These are phyloP conservation scores for Ormia ochracea DNA, from an alignment of 2,888 invertebrate genomes.

Conservation along the genomic window DNA sequence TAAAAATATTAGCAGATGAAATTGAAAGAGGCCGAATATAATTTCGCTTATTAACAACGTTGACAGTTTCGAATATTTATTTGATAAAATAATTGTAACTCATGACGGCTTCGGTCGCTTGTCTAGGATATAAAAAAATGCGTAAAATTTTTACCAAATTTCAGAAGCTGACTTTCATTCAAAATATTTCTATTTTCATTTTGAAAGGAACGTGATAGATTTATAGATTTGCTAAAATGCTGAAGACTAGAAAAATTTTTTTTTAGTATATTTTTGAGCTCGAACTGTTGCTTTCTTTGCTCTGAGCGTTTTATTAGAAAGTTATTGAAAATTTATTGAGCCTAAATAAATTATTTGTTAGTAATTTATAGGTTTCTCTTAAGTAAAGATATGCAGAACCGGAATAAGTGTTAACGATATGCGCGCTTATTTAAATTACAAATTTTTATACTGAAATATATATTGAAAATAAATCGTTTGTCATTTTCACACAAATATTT, in stretches of 20 bases:
- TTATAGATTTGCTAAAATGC: background rate
- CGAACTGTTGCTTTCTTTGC: background rate
- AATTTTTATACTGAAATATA: too few species aligned
- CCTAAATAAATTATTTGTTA: too few species aligned
- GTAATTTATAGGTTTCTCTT: too few species aligned
- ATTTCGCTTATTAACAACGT: background rate
- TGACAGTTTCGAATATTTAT: background rate
- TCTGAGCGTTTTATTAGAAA: too few species aligned
- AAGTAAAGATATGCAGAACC: too few species aligned
- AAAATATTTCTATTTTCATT: background rate
- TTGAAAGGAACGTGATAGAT: constrained; percentile 8
- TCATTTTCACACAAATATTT: too few species aligned
- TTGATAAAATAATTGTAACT: background rate
- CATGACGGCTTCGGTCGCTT: background rate
- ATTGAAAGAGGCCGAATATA: background rate
- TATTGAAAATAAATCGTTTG: too few species aligned
- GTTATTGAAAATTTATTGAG: too few species aligned
- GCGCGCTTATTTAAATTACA: too few species aligned
- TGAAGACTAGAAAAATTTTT: background rate
- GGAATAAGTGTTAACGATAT: too few species aligned
- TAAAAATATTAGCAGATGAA: too few species aligned
- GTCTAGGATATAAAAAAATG: background rate
- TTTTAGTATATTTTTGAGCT: background rate
- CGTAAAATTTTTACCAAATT: background rate
- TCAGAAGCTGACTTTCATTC: constrained; percentile 5